Conservation (phyloP, 2,888 invertebrate genomes). For the Lamellibrachia columna region DNA sequence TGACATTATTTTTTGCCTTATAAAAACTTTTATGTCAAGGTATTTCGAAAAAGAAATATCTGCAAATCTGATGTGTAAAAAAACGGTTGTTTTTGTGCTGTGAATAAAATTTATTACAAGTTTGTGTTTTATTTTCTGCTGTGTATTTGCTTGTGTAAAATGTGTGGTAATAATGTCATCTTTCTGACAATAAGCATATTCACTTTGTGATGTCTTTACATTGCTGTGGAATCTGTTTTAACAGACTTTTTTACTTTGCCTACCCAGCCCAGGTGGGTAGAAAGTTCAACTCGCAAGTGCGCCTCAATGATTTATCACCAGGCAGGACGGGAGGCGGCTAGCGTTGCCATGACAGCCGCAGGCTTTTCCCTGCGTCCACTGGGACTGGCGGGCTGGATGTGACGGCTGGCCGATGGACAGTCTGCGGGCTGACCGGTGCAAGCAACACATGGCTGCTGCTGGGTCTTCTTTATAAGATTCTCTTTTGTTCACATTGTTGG, state of each 20-base stretch:
- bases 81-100: neutral
- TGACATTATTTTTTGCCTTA: too few relatives aligned
- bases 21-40: too few relatives aligned
- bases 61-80: too few relatives aligned
- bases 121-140: neutral
- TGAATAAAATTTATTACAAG: conserved; percentile 20
- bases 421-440: neutral
- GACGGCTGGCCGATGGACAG: neutral
- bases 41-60: too few relatives aligned
- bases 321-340: neutral
- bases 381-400: neutral
- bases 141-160: neutral
- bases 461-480: neutral
- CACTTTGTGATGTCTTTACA: neutral
- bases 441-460: neutral
- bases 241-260: conserved; percentile 55
- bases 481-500: neutral
- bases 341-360: neutral
- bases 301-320: conserved; percentile 16
- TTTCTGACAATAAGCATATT: neutral
- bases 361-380: neutral
- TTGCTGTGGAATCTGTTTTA: conserved; percentile 25
- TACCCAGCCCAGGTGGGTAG: conserved; percentile 64
- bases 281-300: conserved; percentile 29
- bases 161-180: neutral